These are phyloP conservation scores for Drosophila putrida DNA, from an alignment of 2,888 invertebrate species.

Conservation along the genomic window DNA sequence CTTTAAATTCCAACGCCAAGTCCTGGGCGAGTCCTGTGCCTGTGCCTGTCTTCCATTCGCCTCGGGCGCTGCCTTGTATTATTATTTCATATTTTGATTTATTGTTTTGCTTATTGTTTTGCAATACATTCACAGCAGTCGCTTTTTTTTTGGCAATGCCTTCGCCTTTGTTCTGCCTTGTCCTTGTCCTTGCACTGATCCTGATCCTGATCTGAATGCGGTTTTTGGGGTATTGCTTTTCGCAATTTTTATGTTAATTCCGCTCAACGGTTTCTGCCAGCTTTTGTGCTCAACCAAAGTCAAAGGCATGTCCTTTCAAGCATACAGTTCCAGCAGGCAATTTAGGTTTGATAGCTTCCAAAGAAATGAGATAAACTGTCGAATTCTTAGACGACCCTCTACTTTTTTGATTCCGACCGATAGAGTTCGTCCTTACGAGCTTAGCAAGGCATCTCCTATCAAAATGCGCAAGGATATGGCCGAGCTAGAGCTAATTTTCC, in stretches of 20 bases:
- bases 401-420: not conserved
- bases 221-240: constrained; percentile 27
- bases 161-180: constrained; percentile 41
- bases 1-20: constrained; percentile 30
- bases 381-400: too few species aligned
- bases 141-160: constrained; percentile 37
- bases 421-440: not conserved
- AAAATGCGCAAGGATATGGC: not conserved
- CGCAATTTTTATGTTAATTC: constrained; percentile 56
- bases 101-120: constrained; percentile 79
- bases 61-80: constrained; percentile 50
- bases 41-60: constrained; percentile 39
- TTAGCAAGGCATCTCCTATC: not conserved
- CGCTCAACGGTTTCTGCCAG: constrained; percentile 38
- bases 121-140: constrained; percentile 61
- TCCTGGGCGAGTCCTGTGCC: constrained; percentile 48
- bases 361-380: not conserved
- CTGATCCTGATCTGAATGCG: constrained; percentile 35
- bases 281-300: constrained; percentile 1
- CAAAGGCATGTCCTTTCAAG: not conserved
- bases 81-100: constrained; percentile 80
- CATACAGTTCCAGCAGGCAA: constrained; percentile 1
- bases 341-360: not conserved
- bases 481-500: too few species aligned
- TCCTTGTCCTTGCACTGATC: constrained; percentile 39